Evolutionary conservation across 1,140 invertebrate species (phyloP).

Genomic region (Meloidogyne floridensis): DNA sequence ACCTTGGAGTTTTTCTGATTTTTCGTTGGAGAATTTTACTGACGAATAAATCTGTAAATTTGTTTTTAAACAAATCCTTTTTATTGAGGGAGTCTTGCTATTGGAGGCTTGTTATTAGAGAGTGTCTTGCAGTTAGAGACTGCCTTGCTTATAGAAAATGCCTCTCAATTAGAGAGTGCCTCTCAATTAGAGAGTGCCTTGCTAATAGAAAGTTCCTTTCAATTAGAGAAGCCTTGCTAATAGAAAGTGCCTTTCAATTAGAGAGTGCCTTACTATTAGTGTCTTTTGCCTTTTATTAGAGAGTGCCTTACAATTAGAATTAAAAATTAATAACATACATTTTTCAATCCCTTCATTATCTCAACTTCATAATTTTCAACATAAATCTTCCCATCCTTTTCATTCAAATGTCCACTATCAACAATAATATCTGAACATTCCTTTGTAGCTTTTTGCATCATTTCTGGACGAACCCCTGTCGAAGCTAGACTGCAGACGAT

Average conservation of each 20-base stretch:
- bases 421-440: background rate
- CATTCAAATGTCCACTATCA: background rate
- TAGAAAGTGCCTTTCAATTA: too few relatives aligned
- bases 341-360: background rate
- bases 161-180: too few relatives aligned
- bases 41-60: background rate
- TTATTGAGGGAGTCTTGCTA: too few relatives aligned
- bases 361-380: background rate
- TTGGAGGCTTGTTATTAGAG: too few relatives aligned
- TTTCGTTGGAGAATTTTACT: background rate
- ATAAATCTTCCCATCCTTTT: background rate
- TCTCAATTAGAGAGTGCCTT: too few relatives aligned
- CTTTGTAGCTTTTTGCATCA: background rate
- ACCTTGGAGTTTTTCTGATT: too few relatives aligned
- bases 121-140: too few relatives aligned
- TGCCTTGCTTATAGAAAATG: too few relatives aligned
- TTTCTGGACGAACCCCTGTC: background rate
- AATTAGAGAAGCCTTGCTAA: too few relatives aligned
- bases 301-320: background rate
- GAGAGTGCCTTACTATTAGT: too few relatives aligned
- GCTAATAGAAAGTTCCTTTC: too few relatives aligned
- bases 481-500: background rate
- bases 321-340: background rate
- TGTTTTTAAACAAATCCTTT: too few relatives aligned
- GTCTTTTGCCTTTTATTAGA: background rate